A percentile compares a stretch with the other conserved stretches of the same genome.
Conservation (phyloP, 2,888 invertebrate genomes). For the Lasioglossum pauxillum region DNA sequence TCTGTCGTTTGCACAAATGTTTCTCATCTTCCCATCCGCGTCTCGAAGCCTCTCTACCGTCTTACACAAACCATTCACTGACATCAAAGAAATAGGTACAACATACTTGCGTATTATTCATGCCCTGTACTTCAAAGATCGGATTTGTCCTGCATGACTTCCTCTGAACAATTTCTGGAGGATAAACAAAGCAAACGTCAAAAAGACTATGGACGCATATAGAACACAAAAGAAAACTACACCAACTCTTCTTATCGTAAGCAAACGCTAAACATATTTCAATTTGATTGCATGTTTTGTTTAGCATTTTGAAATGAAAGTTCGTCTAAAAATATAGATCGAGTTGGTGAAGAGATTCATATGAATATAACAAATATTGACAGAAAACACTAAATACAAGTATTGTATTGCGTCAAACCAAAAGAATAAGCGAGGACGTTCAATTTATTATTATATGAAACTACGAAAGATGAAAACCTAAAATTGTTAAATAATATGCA, state of each 20-base stretch:
- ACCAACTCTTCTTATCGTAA: conserved; percentile 34
- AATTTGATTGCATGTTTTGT: not conserved
- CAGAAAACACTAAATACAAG: conserved; percentile 7
- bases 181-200: conserved; percentile 59
- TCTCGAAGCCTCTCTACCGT: conserved; percentile 21
- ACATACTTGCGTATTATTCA: conserved; percentile 33
- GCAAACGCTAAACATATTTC: conserved; percentile 14
- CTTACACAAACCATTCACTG: conserved; percentile 34
- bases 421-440: conserved; percentile 13
- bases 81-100: conserved; percentile 43
- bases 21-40: conserved; percentile 17
- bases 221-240: conserved; percentile 34
- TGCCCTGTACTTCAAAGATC: conserved; percentile 67
- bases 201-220: conserved; percentile 45
- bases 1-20: conserved; percentile 19
- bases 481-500: conserved; percentile 59
- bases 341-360: conserved; percentile 40
- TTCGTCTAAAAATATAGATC: not conserved
- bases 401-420: conserved; percentile 7
- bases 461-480: conserved; percentile 26
- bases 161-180: conserved; percentile 81
- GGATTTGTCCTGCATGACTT: conserved; percentile 79
- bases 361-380: conserved; percentile 15
- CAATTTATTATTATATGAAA: conserved; percentile 1
- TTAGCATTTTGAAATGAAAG: not conserved